These are phyloP conservation scores for Menidia beryllina DNA, from an alignment of 2,113 vertebrate genomes.

Conservation along the genomic window DNA sequence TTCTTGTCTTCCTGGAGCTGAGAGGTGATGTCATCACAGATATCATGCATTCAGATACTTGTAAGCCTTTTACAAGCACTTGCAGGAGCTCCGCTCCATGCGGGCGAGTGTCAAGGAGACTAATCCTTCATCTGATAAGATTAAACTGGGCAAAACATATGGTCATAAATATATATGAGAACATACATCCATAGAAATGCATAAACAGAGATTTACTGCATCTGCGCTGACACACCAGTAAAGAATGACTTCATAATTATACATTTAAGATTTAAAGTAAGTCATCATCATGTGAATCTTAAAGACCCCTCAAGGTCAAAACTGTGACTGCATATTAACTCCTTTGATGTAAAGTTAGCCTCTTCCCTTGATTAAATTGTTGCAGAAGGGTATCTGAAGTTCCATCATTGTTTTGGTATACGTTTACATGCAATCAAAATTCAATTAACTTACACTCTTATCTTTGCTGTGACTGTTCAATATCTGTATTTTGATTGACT, in stretches of 20 bases:
- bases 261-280: not conserved
- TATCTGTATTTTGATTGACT: too few species aligned
- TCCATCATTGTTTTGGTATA: too few species aligned
- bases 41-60: constrained; percentile 17
- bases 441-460: too few species aligned
- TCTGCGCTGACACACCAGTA: not conserved
- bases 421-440: too few species aligned
- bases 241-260: not conserved
- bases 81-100: constrained; percentile 14
- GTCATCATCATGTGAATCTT: not conserved
- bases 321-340: too few species aligned
- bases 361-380: not conserved
- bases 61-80: constrained; percentile 38
- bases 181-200: constrained; percentile 1
- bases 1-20: constrained; percentile 42
- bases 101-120: constrained; percentile 26
- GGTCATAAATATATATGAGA: constrained; percentile 2
- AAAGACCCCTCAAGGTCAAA: too few species aligned
- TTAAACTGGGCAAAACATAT: constrained; percentile 33
- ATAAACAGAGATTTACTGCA: constrained; percentile 4
- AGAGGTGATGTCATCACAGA: constrained; percentile 52
- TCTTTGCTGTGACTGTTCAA: too few species aligned
- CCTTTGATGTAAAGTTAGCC: too few species aligned
- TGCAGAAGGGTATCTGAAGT: too few species aligned
- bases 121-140: constrained; percentile 53